Conservation (phyloP, 37 sponge, comb jelly and placozoan genomes). For the Ephydatia muelleri region DNA sequence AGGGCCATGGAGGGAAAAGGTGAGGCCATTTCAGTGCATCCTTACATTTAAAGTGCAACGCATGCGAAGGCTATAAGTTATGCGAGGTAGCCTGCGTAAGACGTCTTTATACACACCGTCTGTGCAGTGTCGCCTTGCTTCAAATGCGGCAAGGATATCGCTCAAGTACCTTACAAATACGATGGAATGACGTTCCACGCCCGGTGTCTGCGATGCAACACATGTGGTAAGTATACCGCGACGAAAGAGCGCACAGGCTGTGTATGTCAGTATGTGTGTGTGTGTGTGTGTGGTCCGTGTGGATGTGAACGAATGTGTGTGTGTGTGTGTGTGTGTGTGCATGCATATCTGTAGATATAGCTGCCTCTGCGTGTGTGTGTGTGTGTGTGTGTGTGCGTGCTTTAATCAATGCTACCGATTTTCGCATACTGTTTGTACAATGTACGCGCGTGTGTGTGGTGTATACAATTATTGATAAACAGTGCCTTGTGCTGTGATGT, state of each 20-base stretch:
- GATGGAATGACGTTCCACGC: conserved; percentile 58
- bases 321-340: conserved; percentile 22
- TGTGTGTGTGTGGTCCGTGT: background rate
- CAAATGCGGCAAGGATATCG: conserved; percentile 51
- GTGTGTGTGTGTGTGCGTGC: conserved; percentile 26
- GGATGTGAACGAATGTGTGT: background rate
- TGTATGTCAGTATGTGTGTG: background rate
- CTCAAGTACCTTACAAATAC: conserved; percentile 51
- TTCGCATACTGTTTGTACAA: background rate
- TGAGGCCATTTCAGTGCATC: background rate
- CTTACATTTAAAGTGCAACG: background rate
- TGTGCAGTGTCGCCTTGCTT: conserved; percentile 17
- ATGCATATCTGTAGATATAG: conserved; percentile 2
- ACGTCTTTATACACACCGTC: background rate
- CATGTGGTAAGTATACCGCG: conserved; percentile 43
- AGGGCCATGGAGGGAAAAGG: background rate
- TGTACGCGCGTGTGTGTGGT: background rate
- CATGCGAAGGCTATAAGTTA: background rate
- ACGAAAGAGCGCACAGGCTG: no score
- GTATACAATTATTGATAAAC: background rate
- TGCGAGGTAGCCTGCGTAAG: background rate
- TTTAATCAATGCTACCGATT: background rate
- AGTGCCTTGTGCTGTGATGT: background rate
- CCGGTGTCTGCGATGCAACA: conserved; percentile 52
- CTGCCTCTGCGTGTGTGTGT: conserved; percentile 1